phyloP scores from a whole-genome alignment of 2,797 vertebrate genomes.

The Oophaga sylvatica region DNA sequence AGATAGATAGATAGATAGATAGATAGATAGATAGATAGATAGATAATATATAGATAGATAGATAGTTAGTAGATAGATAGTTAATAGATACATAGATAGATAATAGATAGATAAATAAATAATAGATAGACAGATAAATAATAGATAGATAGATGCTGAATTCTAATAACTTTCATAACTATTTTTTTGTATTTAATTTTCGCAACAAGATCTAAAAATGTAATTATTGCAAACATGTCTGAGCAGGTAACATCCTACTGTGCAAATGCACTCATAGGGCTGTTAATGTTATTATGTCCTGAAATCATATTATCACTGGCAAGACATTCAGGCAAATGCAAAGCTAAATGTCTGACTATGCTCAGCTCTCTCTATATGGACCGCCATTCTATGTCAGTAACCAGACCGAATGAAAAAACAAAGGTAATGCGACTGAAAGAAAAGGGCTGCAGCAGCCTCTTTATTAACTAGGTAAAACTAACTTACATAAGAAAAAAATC shows the following conservation, averaged over 20 bases:
- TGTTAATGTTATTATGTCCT: constrained; percentile 58
- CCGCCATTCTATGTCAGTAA: too few species aligned
- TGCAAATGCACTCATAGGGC: constrained; percentile 71
- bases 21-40: neutral
- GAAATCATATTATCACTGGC: constrained; percentile 9
- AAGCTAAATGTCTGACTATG: too few species aligned
- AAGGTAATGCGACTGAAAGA: too few species aligned
- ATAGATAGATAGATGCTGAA: neutral
- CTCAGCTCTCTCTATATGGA: too few species aligned
- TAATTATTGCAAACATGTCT: constrained; percentile 89
- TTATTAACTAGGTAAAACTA: too few species aligned
- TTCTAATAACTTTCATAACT: constrained; percentile 63
- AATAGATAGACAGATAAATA: neutral
- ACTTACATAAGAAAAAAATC: too few species aligned
- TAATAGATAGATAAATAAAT: constrained; percentile 7
- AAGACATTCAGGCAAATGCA: neutral
- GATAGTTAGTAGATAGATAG: neutral
- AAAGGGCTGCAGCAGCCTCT: too few species aligned
- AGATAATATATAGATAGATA: neutral
- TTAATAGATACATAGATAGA: constrained; percentile 1
- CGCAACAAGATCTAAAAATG: constrained; percentile 80
- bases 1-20: constrained; percentile 21
- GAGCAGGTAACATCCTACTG: constrained; percentile 93
- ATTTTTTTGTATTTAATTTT: constrained; percentile 75
- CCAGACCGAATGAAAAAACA: too few species aligned